phyloP scores from a whole-genome alignment of 2,797 vertebrate genomes.

The Sebastes iracundus region DNA sequence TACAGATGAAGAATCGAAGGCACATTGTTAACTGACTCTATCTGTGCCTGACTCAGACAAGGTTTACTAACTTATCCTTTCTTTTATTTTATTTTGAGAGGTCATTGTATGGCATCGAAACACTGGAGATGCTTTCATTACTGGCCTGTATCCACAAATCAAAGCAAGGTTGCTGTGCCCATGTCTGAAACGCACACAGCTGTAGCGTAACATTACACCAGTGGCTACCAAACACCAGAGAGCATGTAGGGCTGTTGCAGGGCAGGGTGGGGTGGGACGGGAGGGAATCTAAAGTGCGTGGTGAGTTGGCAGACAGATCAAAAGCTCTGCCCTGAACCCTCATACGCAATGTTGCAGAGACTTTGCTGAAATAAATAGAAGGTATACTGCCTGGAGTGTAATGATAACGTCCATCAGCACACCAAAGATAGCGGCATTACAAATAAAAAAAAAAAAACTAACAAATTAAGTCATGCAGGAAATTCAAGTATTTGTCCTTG shows the following conservation, averaged over 20 bases:
- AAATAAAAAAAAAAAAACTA: not conserved
- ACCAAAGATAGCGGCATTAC: not conserved
- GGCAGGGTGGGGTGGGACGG: conserved; percentile 56
- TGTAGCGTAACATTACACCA: conserved; percentile 64
- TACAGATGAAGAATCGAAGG: not conserved
- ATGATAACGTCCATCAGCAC: conserved; percentile 42
- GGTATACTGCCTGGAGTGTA: conserved; percentile 24
- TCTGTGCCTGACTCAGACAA: not conserved
- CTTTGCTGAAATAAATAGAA: conserved; percentile 58
- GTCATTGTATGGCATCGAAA: conserved; percentile 7
- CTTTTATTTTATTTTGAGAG: conserved; percentile 13
- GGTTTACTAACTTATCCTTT: not conserved
- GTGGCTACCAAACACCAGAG: conserved; percentile 55
- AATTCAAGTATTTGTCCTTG: not conserved
- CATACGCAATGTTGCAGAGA: conserved; percentile 65
- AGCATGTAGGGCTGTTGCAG: conserved; percentile 58
- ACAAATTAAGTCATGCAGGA: not conserved
- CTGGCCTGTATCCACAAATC: conserved; percentile 27
- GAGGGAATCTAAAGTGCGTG: conserved; percentile 51
- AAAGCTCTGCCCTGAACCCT: conserved; percentile 54
- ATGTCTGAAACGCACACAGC: conserved; percentile 33
- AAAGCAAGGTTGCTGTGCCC: conserved; percentile 6
- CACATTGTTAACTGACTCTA: not conserved
- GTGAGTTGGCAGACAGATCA: conserved; percentile 70
- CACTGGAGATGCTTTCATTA: conserved; percentile 32